A percentile compares a stretch with the other conserved stretches of the same genome.
phyloP scores from a whole-genome alignment of 2,888 invertebrate species.

The Zelleria hepariella region DNA sequence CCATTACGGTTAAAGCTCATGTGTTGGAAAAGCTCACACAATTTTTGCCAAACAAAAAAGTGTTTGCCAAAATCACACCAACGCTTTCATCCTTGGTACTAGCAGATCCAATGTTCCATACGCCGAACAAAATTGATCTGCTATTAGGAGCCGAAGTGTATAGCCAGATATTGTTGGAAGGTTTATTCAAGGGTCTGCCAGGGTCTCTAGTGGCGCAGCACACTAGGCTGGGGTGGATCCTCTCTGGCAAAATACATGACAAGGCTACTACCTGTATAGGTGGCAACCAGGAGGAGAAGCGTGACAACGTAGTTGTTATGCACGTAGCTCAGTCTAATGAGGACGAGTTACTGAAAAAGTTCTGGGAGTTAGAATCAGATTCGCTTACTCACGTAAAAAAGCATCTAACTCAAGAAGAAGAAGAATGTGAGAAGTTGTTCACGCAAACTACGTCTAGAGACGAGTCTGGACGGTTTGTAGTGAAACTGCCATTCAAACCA shows the following conservation, averaged over 20 bases:
- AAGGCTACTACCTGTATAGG: too few relatives aligned
- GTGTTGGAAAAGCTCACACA: not conserved
- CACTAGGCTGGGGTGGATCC: too few relatives aligned
- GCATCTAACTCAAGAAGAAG: not conserved
- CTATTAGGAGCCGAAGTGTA: not conserved
- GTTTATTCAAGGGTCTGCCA: not conserved
- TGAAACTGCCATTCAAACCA: too few relatives aligned
- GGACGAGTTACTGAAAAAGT: not conserved
- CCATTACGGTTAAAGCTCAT: not conserved
- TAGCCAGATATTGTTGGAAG: not conserved
- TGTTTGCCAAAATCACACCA: not conserved
- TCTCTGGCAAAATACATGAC: too few relatives aligned
- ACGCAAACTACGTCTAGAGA: not conserved
- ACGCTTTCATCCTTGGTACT: not conserved
- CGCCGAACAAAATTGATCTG: not conserved
- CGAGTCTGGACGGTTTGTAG: not conserved
- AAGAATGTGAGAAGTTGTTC: not conserved
- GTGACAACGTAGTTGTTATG: too few relatives aligned
- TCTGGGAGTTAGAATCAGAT: not conserved
- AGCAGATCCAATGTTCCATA: not conserved
- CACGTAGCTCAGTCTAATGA: not conserved
- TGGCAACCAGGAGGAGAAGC: too few relatives aligned
- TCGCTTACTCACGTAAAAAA: not conserved
- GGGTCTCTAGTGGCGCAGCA: too few relatives aligned
- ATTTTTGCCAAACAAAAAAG: not conserved